Evolutionary conservation across 2,888 invertebrate genomes (phyloP).

Genomic region (Meteorus cinctellus): DNA sequence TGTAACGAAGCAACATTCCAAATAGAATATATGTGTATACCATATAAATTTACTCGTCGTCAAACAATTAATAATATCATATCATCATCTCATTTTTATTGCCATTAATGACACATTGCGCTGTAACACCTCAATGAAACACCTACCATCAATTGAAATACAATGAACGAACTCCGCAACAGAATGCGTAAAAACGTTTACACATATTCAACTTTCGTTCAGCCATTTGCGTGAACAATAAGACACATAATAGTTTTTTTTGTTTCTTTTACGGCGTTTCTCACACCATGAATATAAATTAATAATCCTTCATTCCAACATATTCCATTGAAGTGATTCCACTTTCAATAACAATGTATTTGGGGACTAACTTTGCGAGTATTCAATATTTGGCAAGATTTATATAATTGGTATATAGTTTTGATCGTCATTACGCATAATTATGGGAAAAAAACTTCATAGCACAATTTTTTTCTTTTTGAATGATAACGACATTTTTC

Average conservation of each 20-base stretch:
- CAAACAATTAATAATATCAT: neutral
- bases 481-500: neutral
- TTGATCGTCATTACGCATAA: slow-evolving; percentile 17
- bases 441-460: neutral
- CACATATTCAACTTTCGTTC: slow-evolving; percentile 60
- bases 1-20: neutral
- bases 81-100: neutral
- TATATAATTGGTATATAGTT: slow-evolving; percentile 5
- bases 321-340: slow-evolving; percentile 31
- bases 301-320: slow-evolving; percentile 12
- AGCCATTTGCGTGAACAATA: slow-evolving; percentile 71
- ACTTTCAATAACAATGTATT: slow-evolving; percentile 18
- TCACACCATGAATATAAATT: neutral
- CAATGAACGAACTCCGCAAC: neutral
- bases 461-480: neutral
- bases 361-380: neutral
- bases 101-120: neutral
- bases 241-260: slow-evolving; percentile 71
- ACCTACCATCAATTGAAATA: neutral
- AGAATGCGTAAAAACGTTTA: neutral
- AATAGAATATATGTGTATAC: slow-evolving; percentile 23
- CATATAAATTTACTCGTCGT: neutral
- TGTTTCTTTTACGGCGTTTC: slow-evolving; percentile 50
- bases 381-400: slow-evolving; percentile 17
- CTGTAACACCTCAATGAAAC: neutral